Conservation (phyloP, 2,797 vertebrate species). For the Ataeniobius toweri region DNA sequence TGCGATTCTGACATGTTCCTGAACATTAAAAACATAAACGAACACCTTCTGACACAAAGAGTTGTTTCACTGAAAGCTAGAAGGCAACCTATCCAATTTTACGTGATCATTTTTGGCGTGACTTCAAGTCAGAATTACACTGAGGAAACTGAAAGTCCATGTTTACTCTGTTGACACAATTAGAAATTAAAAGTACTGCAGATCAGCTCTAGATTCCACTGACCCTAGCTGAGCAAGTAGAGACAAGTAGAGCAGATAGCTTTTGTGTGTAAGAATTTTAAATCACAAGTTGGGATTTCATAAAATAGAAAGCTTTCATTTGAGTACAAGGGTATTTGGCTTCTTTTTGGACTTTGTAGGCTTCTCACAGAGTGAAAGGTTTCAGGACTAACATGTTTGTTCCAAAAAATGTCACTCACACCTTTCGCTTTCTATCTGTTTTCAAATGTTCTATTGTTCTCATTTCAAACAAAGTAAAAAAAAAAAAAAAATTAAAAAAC, state of each 20-base stretch:
- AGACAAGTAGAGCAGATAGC: slow-evolving; percentile 26
- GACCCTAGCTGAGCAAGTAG: slow-evolving; percentile 35
- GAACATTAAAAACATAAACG: slow-evolving; percentile 11
- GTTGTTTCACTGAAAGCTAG: slow-evolving; percentile 26
- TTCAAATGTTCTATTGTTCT: neutral
- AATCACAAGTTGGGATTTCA: slow-evolving; percentile 3
- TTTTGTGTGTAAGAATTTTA: slow-evolving; percentile 20
- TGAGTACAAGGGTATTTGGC: slow-evolving; percentile 4
- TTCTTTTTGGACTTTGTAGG: slow-evolving; percentile 16
- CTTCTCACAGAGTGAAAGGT: slow-evolving; percentile 14
- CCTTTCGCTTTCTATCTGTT: neutral
- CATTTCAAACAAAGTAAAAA: too few relatives aligned
- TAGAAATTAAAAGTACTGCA: slow-evolving; percentile 34
- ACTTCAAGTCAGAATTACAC: slow-evolving; percentile 71
- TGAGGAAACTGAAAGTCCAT: slow-evolving; percentile 45
- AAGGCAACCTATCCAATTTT: slow-evolving; percentile 35
- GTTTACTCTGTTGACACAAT: slow-evolving; percentile 62
- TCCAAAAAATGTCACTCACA: neutral
- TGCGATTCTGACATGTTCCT: slow-evolving; percentile 31
- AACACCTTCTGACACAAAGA: slow-evolving; percentile 7
- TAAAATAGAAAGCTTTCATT: slow-evolving; percentile 37
- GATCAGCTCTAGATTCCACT: slow-evolving; percentile 46
- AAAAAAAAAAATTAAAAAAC: too few relatives aligned
- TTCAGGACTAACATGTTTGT: slow-evolving; percentile 5
- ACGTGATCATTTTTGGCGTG: slow-evolving; percentile 59